Conservation (phyloP, 2,113 vertebrate species). For the Scalopus aquaticus region DNA sequence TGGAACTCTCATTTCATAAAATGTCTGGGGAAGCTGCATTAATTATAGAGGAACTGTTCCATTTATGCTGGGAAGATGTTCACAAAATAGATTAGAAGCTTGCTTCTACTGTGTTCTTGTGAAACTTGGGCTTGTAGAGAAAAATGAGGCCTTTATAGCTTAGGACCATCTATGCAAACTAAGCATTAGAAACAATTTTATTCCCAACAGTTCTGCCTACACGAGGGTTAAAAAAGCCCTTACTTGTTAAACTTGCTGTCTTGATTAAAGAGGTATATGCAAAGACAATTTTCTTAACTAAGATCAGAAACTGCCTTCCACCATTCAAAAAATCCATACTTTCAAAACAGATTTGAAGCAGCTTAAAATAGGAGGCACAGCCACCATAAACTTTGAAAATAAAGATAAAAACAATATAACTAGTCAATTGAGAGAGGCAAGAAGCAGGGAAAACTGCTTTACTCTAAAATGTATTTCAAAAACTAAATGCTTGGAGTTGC, state of each 20-base stretch:
- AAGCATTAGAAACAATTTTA: not conserved
- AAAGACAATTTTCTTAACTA: constrained; percentile 37
- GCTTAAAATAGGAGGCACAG: constrained; percentile 18
- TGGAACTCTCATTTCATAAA: constrained; percentile 39
- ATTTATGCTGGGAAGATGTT: constrained; percentile 30
- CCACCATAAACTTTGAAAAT: constrained; percentile 26
- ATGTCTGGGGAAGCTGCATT: constrained; percentile 56
- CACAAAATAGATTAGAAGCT: not conserved
- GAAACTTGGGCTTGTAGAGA: constrained; percentile 15
- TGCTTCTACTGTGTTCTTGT: not conserved
- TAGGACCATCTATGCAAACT: not conserved
- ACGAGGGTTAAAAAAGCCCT: not conserved
- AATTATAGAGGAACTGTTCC: constrained; percentile 59
- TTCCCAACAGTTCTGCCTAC: not conserved
- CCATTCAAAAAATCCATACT: not conserved
- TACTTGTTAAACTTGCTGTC: not conserved
- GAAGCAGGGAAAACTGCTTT: not conserved
- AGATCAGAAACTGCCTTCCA: not conserved
- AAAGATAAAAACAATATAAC: not conserved
- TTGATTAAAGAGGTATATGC: not conserved
- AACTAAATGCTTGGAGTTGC: constrained; percentile 17
- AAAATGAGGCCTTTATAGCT: not conserved
- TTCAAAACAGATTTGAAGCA: constrained; percentile 34
- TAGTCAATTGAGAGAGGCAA: not conserved
- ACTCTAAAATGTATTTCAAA: constrained; percentile 45